Conservation (phyloP, 2,888 invertebrate genomes). For the Sminthurinus aureus region DNA sequence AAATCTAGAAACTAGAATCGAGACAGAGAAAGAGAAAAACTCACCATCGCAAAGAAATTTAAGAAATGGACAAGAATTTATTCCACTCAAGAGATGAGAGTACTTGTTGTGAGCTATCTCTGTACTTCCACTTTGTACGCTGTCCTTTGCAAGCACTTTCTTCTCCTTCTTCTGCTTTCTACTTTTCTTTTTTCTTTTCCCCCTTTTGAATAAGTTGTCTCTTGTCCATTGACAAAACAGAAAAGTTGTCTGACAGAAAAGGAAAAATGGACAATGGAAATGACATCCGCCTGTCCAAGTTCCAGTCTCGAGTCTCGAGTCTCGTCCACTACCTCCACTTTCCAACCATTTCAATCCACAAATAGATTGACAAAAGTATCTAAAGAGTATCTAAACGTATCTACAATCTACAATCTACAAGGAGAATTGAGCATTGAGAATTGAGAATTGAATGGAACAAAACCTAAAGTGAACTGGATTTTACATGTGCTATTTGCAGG, state of each 20-base stretch:
- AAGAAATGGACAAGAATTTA: slow-evolving; percentile 26
- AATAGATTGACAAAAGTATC: slow-evolving; percentile 14
- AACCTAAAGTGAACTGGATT: background rate
- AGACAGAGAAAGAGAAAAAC: background rate
- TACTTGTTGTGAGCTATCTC: too few relatives aligned
- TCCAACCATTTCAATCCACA: slow-evolving; percentile 23
- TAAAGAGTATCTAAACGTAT: too few relatives aligned
- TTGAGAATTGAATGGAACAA: background rate
- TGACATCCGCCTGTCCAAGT: slow-evolving; percentile 33
- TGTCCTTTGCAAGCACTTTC: too few relatives aligned
- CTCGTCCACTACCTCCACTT: background rate
- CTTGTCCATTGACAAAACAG: background rate
- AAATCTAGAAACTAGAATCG: too few relatives aligned
- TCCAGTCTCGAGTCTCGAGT: background rate
- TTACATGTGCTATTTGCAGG: background rate
- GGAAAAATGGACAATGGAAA: slow-evolving; percentile 16
- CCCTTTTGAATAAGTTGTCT: background rate
- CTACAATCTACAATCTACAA: background rate
- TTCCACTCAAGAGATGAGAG: slow-evolving; percentile 11
- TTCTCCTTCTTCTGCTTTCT: background rate
- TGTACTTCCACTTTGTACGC: too few relatives aligned
- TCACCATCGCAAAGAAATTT: background rate
- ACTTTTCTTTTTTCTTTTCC: background rate
- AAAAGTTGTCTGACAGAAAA: slow-evolving; percentile 16
- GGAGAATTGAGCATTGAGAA: too few relatives aligned